These are phyloP conservation scores for Camponotus vicinus DNA, from an alignment of 1,140 invertebrate genomes.

Conservation along the genomic window DNA sequence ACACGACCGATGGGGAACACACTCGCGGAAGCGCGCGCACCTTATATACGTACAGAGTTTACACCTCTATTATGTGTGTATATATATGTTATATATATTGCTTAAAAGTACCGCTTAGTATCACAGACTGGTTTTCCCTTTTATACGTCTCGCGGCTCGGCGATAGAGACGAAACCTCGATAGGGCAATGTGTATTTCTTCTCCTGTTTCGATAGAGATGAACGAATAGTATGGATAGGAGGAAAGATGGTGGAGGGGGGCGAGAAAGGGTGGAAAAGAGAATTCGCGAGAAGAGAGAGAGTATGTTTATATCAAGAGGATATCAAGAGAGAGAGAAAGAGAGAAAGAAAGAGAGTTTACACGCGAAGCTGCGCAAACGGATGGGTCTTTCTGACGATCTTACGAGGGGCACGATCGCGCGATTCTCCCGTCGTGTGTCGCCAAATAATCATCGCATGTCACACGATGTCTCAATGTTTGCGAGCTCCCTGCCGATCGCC, in stretches of 20 bases:
- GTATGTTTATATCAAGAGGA: conserved; percentile 39
- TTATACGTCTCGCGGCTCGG: conserved; percentile 42
- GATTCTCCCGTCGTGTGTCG: conserved; percentile 67
- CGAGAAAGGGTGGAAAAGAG: background rate
- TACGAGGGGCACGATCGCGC: conserved; percentile 57
- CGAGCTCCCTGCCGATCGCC: conserved; percentile 68
- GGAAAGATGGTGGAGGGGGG: background rate
- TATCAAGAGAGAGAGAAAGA: conserved; percentile 64
- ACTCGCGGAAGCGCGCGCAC: conserved; percentile 19
- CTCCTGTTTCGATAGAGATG: background rate
- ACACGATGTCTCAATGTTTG: conserved; percentile 33
- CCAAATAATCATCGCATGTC: conserved; percentile 75
- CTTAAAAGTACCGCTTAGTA: conserved; percentile 83
- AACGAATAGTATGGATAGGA: background rate
- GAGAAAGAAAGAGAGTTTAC: conserved; percentile 71
- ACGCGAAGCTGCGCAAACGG: conserved; percentile 72
- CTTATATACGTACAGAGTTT: conserved; percentile 8
- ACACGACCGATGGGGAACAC: too few relatives aligned
- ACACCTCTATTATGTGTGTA: conserved; percentile 56
- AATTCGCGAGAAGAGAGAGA: background rate
- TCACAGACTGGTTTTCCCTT: conserved; percentile 83
- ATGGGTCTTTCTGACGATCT: background rate
- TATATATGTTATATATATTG: conserved; percentile 72
- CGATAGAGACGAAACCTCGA: conserved; percentile 33
- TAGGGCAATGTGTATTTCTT: background rate